Evolutionary conservation across 2,888 invertebrate genomes (phyloP).

Genomic region (Criorhina ranunculi): DNA sequence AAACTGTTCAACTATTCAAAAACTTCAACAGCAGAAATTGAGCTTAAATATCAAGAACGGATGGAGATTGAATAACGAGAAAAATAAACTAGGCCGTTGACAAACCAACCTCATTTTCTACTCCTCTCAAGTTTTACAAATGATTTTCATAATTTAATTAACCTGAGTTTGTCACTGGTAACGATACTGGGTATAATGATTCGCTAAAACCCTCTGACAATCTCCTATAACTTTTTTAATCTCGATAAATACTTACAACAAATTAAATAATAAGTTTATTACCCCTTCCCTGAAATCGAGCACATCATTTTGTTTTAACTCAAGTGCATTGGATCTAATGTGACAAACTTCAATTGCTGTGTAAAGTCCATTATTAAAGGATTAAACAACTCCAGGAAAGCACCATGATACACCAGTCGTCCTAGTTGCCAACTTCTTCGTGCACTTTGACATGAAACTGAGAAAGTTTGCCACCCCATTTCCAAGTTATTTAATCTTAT

Average conservation of each 20-base stretch:
- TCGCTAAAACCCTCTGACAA: too few species aligned
- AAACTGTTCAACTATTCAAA: too few species aligned
- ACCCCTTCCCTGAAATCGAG: background rate
- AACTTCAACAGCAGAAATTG: too few species aligned
- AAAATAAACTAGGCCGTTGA: too few species aligned
- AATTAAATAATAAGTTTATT: background rate
- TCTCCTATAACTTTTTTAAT: background rate
- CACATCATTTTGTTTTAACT: background rate
- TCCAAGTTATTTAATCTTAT: slow-evolving; percentile 57
- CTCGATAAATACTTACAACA: background rate
- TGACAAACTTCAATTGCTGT: slow-evolving; percentile 31
- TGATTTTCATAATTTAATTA: too few species aligned
- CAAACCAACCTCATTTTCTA: too few species aligned
- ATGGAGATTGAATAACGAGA: too few species aligned
- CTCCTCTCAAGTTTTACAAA: too few species aligned
- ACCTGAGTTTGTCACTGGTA: too few species aligned
- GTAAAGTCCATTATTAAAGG: slow-evolving; percentile 17
- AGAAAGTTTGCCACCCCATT: slow-evolving; percentile 10
- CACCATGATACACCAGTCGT: slow-evolving; percentile 14
- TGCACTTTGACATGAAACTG: slow-evolving; percentile 17
- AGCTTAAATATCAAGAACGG: too few species aligned
- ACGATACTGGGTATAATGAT: too few species aligned
- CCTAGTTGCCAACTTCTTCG: background rate
- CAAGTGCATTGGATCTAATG: slow-evolving; percentile 31
- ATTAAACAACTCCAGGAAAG: slow-evolving; percentile 6